Evolutionary conservation across 2,888 invertebrate species (phyloP), one percentile per base, ranked within the genome.

Genomic region (Tiliacea aurago): DNA sequence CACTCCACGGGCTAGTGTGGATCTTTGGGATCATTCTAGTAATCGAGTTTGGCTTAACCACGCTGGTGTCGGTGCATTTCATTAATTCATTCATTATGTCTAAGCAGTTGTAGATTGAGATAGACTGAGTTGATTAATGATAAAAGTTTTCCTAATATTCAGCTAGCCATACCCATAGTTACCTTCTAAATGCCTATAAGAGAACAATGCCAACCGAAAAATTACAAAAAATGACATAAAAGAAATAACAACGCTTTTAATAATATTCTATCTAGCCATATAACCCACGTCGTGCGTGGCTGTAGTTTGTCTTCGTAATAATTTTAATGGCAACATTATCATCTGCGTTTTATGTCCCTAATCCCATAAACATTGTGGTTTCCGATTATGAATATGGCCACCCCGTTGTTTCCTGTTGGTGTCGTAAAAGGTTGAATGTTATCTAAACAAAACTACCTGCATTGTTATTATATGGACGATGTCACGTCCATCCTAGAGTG

Each of bases 361-460:
- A 51, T 62, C 37, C 64, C 67, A 81, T 81, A 81, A 81, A 81
- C 81, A 68, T 65, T 70, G 81, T 81, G 81, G 81, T 81, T 81
- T 76, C 81, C 81, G 84, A 81, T 84, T 84, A 81, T 84, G 81
- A 81, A 76, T 76, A 84, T 84, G 84, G 81, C 84, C 81, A 81
- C 81, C 84, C 81, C 45, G 77, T 84, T 71, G 81, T 84, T 81
- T 81, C 81, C 81, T 81, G 70, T 68, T 53, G 28, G 37, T 47
- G 76, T 76, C 70, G 77, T 84, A 81, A 84, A 80, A 81, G 53
- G 23, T 56, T 81, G 51, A 47, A 43, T 70, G 53, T 47, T 80
- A 66, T 66, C 67, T 67, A 18, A 11, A 76, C 47, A 33, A 43
- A 58, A 6, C 53, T 43, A 11, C 15, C 4, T 41, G 15, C 23